Evolutionary conservation across 2,888 invertebrate species (phyloP).

Genomic region (Galerucella pusilla): DNA sequence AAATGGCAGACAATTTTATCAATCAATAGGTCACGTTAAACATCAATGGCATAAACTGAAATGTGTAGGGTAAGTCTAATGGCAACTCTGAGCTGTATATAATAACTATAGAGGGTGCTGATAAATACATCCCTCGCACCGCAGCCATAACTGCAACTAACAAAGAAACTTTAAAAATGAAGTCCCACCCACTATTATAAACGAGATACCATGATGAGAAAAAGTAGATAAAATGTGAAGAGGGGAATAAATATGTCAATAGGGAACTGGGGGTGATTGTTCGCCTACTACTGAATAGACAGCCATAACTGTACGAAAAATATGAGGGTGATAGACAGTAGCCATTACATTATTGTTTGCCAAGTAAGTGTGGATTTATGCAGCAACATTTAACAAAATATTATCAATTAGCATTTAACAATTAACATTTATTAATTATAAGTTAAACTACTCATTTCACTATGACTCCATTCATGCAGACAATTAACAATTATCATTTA

Average conservation of each 20-base stretch:
- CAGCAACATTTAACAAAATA: too few relatives aligned
- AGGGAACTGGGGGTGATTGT: not conserved
- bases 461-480: too few relatives aligned
- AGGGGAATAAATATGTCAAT: not conserved
- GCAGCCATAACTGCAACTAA: not conserved
- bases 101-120: constrained; percentile 13
- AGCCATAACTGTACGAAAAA: not conserved
- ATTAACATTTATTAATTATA: too few relatives aligned
- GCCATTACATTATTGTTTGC: not conserved
- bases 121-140: not conserved
- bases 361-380: too few relatives aligned
- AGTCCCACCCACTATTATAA: not conserved
- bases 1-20: constrained; percentile 1
- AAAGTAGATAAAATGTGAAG: not conserved
- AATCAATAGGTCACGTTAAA: constrained; percentile 16
- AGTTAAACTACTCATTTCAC: too few relatives aligned
- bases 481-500: too few relatives aligned
- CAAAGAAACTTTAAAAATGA: not conserved
- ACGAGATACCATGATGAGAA: not conserved
- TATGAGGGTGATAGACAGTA: not conserved
- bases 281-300: not conserved
- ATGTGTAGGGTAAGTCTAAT: constrained; percentile 23
- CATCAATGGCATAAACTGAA: not conserved
- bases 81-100: not conserved
- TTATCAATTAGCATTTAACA: too few relatives aligned